Conservation (phyloP, 2,113 vertebrate species). For the Sander lucioperca region DNA sequence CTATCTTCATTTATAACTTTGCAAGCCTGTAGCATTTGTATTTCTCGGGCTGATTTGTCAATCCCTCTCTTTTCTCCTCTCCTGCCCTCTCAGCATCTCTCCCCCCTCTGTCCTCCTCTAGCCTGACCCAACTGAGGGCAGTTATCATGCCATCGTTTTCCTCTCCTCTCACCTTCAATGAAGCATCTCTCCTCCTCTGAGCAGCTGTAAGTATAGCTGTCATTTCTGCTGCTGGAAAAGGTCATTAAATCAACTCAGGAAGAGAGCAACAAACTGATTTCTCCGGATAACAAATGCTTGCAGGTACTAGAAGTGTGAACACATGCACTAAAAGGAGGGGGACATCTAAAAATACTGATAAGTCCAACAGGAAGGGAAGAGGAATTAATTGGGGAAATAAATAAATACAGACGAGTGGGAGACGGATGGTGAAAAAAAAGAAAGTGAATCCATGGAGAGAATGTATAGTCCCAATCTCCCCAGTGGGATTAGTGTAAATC, state of each 20-base stretch:
- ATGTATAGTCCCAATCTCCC: conserved; percentile 54
- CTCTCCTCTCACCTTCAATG: conserved; percentile 38
- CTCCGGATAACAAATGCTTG: conserved; percentile 24
- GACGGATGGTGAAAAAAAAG: background rate
- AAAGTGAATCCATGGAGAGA: conserved; percentile 34
- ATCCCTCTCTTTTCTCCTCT: background rate
- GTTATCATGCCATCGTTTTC: conserved; percentile 36
- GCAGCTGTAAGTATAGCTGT: conserved; percentile 47
- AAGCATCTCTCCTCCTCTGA: conserved; percentile 37
- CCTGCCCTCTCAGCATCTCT: background rate
- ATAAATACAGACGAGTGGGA: conserved; percentile 14
- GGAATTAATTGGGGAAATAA: conserved; percentile 23
- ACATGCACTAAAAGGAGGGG: background rate
- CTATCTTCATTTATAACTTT: conserved; percentile 36
- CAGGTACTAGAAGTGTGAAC: conserved; percentile 27
- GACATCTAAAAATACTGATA: conserved; percentile 27
- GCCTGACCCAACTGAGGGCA: conserved; percentile 21
- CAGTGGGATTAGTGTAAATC: conserved; percentile 70
- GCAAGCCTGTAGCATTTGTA: conserved; percentile 22
- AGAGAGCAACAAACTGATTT: conserved; percentile 39
- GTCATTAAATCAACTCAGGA: conserved; percentile 60
- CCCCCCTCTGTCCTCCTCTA: conserved; percentile 3
- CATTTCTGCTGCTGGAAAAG: conserved; percentile 49
- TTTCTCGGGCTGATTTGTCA: conserved; percentile 20
- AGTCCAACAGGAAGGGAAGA: background rate